Evolutionary conservation across 2,888 invertebrate species (phyloP).

Genomic region (Liodrosophila aerea): DNA sequence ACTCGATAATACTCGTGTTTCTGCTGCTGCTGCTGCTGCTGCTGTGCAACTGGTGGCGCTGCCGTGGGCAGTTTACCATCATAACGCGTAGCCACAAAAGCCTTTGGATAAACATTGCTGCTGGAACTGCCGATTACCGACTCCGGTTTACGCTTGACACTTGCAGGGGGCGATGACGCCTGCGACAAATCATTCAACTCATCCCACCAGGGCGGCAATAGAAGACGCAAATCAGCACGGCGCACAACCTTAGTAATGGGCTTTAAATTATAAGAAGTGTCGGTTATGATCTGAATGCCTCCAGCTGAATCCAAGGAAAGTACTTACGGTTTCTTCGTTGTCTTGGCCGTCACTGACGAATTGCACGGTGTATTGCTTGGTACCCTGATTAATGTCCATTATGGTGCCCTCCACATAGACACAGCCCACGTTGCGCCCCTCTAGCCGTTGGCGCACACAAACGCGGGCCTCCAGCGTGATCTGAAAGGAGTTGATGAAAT

Average conservation of each 20-base stretch:
- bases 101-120: slow-evolving; percentile 60
- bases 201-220: slow-evolving; percentile 98
- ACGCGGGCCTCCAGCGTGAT: slow-evolving; percentile 91
- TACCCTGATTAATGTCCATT: slow-evolving; percentile 86
- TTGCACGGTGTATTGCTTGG: slow-evolving; percentile 88
- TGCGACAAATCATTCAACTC: slow-evolving; percentile 89
- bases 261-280: slow-evolving; percentile 20
- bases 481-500: slow-evolving; percentile 82
- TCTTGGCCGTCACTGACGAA: slow-evolving; percentile 67
- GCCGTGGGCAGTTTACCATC: slow-evolving; percentile 72
- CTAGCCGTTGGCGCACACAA: slow-evolving; percentile 88
- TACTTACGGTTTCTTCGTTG: slow-evolving; percentile 79
- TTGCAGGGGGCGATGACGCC: slow-evolving; percentile 22
- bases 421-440: slow-evolving; percentile 85
- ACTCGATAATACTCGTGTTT: slow-evolving; percentile 84
- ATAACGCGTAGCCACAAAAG: slow-evolving; percentile 78
- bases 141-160: slow-evolving; percentile 38
- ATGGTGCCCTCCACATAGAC: slow-evolving; percentile 94
- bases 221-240: slow-evolving; percentile 93
- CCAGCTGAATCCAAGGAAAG: background rate
- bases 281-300: no score
- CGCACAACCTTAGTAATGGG: slow-evolving; percentile 85
- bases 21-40: slow-evolving; percentile 59
- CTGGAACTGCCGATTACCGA: slow-evolving; percentile 3
- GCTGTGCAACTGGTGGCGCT: slow-evolving; percentile 41